These are phyloP conservation scores for Empis livida DNA, from an alignment of 2,888 invertebrate species.

Conservation along the genomic window DNA sequence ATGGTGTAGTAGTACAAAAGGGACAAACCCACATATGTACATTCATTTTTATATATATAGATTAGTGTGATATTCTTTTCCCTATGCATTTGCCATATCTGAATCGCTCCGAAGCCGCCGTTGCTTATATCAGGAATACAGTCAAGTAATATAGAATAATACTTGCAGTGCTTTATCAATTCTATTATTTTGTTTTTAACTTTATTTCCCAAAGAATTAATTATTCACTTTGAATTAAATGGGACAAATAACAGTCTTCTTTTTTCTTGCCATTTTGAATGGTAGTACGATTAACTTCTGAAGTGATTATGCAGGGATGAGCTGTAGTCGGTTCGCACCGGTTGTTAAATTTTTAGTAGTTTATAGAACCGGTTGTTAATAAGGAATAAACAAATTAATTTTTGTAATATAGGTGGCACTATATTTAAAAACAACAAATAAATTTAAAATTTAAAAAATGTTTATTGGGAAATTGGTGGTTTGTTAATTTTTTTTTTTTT, in stretches of 20 bases:
- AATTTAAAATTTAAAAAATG: too few relatives aligned
- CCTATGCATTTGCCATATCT: slow-evolving; percentile 1
- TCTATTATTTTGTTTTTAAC: neutral
- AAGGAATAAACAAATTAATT: too few relatives aligned
- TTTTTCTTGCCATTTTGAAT: neutral
- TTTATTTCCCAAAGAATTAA: neutral
- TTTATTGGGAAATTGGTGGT: too few relatives aligned
- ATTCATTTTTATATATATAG: neutral
- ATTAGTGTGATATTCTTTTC: neutral
- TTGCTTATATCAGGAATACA: neutral
- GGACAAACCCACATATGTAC: too few relatives aligned
- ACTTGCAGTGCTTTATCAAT: neutral
- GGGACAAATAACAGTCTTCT: neutral
- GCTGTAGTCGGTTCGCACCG: too few relatives aligned
- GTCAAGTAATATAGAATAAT: neutral
- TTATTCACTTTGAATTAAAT: slow-evolving; percentile 1
- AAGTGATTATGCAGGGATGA: too few relatives aligned
- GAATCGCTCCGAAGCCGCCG: neutral
- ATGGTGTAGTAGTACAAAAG: too few relatives aligned
- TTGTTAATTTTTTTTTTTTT: too few relatives aligned
- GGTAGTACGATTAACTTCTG: neutral
- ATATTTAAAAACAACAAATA: too few relatives aligned
- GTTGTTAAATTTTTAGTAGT: too few relatives aligned
- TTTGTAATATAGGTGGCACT: too few relatives aligned
- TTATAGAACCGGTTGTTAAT: too few relatives aligned